Conservation (phyloP, 2,888 invertebrate species). For the Crematogaster levior region DNA sequence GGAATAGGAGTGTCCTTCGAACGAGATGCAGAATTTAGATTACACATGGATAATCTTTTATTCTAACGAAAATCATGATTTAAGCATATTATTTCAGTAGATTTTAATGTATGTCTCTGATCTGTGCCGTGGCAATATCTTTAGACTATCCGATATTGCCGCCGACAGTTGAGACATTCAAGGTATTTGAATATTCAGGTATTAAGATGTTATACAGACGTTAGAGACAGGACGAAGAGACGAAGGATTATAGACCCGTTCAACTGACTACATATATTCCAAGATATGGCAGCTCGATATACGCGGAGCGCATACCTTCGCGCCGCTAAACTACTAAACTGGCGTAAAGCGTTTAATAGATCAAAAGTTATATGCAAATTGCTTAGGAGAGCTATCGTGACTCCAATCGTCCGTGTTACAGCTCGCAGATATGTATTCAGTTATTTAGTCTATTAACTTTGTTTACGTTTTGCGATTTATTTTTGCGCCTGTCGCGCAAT, state of each 20-base stretch:
- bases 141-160: not conserved
- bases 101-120: not conserved
- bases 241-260: conserved; percentile 41
- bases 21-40: not conserved
- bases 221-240: conserved; percentile 28
- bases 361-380: conserved; percentile 45
- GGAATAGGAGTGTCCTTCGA: not conserved
- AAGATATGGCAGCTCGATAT: conserved; percentile 15
- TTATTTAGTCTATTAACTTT: conserved; percentile 27
- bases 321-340: conserved; percentile 51
- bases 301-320: conserved; percentile 17
- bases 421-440: conserved; percentile 12
- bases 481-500: not conserved
- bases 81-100: not conserved
- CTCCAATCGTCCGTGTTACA: conserved; percentile 51
- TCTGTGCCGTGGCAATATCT: not conserved
- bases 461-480: conserved; percentile 4
- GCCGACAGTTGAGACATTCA: not conserved
- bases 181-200: conserved; percentile 22
- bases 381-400: conserved; percentile 32
- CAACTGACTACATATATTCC: conserved; percentile 8
- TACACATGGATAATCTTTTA: not conserved
- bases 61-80: not conserved
- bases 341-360: conserved; percentile 47
- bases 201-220: conserved; percentile 35